phyloP scores from a whole-genome alignment of 2,113 vertebrate genomes.

The Bettongia penicillata region DNA sequence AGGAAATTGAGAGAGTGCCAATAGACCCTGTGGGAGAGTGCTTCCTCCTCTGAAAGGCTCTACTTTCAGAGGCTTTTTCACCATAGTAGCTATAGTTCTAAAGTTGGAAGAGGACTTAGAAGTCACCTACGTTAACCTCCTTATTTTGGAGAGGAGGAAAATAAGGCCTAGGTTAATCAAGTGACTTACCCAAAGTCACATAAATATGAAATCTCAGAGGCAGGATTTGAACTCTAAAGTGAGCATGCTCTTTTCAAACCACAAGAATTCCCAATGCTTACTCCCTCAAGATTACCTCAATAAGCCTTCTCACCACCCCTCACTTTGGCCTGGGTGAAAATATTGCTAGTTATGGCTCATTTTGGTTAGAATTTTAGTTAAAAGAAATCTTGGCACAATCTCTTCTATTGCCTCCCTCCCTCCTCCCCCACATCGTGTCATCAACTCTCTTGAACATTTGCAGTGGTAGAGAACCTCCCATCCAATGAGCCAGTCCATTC shows the following conservation, averaged over 20 bases:
- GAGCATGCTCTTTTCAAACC: background rate
- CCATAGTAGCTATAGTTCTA: background rate
- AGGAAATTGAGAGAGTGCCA: background rate
- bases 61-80: background rate
- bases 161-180: too few species aligned
- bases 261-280: background rate
- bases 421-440: background rate
- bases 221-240: too few species aligned
- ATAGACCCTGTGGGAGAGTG: background rate
- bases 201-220: too few species aligned
- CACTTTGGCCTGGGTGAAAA: background rate
- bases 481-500: background rate
- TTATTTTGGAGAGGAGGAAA: background rate
- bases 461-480: background rate
- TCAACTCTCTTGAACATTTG: background rate
- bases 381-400: background rate
- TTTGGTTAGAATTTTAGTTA: background rate
- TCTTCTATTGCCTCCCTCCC: background rate
- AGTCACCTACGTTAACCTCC: background rate
- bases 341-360: background rate
- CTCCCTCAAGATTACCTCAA: background rate
- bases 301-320: background rate
- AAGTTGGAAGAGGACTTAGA: background rate
- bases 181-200: too few species aligned
- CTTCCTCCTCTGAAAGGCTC: background rate